Conservation (phyloP, 2,113 vertebrate genomes). For the Hypocryptadius cinnamomeus region DNA sequence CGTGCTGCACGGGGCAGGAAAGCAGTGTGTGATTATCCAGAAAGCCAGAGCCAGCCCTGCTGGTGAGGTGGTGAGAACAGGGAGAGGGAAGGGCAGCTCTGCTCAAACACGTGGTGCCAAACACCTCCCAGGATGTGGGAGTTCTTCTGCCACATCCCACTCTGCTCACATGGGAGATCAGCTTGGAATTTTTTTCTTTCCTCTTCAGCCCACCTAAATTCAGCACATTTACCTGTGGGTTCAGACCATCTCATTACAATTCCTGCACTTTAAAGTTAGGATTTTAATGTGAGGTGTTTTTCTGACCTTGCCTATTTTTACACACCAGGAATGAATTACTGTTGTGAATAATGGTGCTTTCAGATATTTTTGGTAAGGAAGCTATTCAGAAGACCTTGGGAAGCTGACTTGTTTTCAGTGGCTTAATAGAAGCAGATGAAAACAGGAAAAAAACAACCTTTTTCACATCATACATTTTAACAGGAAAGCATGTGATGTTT, state of each 20-base stretch:
- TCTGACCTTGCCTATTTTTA: neutral
- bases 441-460: neutral
- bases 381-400: neutral
- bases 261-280: neutral
- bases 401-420: neutral
- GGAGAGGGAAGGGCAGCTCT: neutral
- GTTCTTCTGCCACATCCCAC: neutral
- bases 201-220: neutral
- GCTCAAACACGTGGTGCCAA: neutral
- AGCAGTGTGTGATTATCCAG: neutral
- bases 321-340: neutral
- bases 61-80: neutral
- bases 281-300: neutral
- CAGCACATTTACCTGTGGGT: neutral
- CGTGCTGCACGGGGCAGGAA: neutral
- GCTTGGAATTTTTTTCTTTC: neutral
- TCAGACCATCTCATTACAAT: neutral
- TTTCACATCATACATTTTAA: neutral
- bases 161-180: neutral
- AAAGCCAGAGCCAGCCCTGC: neutral
- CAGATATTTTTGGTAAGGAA: neutral
- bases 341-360: neutral
- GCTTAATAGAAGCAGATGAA: neutral
- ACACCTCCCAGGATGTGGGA: fast-evolving
- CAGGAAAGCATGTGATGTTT: neutral